phyloP scores from a whole-genome alignment of 1,140 invertebrate species.

The Gryon sp. region DNA sequence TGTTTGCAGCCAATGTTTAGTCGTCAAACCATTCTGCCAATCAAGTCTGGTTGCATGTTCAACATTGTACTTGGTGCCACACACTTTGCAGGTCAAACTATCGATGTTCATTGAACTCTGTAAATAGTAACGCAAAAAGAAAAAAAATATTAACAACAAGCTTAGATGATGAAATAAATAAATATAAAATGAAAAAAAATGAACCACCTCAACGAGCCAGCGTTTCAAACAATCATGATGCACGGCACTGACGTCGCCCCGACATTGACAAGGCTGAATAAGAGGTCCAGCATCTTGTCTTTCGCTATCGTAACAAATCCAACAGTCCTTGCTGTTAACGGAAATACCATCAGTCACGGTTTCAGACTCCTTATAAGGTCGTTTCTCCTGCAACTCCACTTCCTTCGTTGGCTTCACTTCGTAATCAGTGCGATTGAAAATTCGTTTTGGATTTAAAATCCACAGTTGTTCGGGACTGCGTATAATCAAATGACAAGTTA shows the following conservation, averaged over 20 bases:
- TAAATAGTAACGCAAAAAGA: slow-evolving; percentile 51
- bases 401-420: slow-evolving; percentile 76
- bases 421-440: slow-evolving; percentile 84
- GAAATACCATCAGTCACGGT: slow-evolving; percentile 67
- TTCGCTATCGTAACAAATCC: slow-evolving; percentile 95
- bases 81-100: slow-evolving; percentile 88
- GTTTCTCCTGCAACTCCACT: slow-evolving; percentile 80
- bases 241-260: slow-evolving; percentile 92
- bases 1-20: slow-evolving; percentile 89
- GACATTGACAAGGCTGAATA: slow-evolving; percentile 94
- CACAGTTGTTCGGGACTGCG: slow-evolving; percentile 91
- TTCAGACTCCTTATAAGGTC: slow-evolving; percentile 61
- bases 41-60: slow-evolving; percentile 86
- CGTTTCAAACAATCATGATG: slow-evolving; percentile 95
- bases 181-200: neutral
- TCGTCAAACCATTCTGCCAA: slow-evolving; percentile 90
- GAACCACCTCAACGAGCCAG: slow-evolving; percentile 88
- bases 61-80: slow-evolving; percentile 87
- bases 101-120: slow-evolving; percentile 84
- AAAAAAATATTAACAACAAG: neutral
- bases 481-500: slow-evolving; percentile 5
- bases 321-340: slow-evolving; percentile 86
- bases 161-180: neutral
- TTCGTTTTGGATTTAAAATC: slow-evolving; percentile 94
- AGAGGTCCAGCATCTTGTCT: slow-evolving; percentile 87